Percentiles rank a stretch among this genome's conserved stretches.
Conservation (phyloP, 2,113 vertebrate species). For the Boulengeromyrus knoepffleri region DNA sequence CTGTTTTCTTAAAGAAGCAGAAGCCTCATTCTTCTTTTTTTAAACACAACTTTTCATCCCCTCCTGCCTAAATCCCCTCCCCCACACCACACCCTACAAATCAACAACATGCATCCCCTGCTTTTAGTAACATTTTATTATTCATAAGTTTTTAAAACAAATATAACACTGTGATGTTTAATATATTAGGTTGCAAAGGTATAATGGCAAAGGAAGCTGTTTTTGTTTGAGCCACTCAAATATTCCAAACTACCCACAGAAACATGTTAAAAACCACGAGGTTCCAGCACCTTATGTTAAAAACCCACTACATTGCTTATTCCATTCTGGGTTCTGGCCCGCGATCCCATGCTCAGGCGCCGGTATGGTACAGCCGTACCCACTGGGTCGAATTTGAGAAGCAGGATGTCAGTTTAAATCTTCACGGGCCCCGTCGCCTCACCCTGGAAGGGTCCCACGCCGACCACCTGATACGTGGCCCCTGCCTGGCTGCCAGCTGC, state of each 20-base stretch:
- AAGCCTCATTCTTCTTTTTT: neutral
- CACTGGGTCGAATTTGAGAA: neutral
- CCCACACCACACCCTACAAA: neutral
- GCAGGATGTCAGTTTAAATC: neutral
- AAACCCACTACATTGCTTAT: neutral
- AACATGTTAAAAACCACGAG: neutral
- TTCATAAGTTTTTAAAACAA: neutral
- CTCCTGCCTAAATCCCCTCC: neutral
- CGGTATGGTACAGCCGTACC: neutral
- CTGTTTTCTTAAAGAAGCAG: neutral
- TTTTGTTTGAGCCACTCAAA: neutral
- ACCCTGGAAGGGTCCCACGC: slow-evolving; percentile 48
- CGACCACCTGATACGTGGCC: slow-evolving; percentile 62
- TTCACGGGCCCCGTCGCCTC: slow-evolving; percentile 9
- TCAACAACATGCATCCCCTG: neutral
- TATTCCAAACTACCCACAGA: neutral
- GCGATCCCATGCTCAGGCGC: neutral
- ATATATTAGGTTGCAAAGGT: neutral
- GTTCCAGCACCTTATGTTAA: neutral
- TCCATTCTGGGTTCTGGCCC: neutral
- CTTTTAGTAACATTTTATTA: neutral
- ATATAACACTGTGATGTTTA: neutral
- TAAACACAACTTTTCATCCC: neutral
- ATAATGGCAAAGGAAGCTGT: neutral
- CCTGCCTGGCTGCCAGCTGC: slow-evolving; percentile 66